Base-by-base conservation (phyloP, 2,113 vertebrate species). In the Rhea americana region DNA sequence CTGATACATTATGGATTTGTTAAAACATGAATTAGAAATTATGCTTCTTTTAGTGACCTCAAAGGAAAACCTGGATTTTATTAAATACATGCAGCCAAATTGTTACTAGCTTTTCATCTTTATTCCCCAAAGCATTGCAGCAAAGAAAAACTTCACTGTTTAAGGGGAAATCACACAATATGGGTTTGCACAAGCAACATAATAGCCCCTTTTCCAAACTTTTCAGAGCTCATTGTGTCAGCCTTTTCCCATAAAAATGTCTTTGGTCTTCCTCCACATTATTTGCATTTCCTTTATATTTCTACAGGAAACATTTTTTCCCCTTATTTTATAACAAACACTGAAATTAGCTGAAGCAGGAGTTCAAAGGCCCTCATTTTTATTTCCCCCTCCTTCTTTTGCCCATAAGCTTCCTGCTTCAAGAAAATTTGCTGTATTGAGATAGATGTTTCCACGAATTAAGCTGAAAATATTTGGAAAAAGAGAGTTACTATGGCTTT, bases 21-120 rank as follows among this genome's bases (percentile, higher is more conserved):
- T 95, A 92, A 94, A 94, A 88, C 87, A 94, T 95, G 95, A 95
- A 96, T 97, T 95, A 95, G 92, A 95, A 94, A 95, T 89, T 91
- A 75, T 77, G 76, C 67, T 95, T 94, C 91, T 95, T 92, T 87
- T 87, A 89, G 78, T 75, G 90, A 95, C 90, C 93, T 96, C 90
- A 92, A 92, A 94, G 78, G 82, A 93, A 93, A 96, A 86, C 58
- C 86, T 95, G 94, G 94, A 85, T 93, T 97, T 93, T 96, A 96
- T 97, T 96, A 95, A 96, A 95, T 85, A 89, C 93, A 72, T 39
- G 50, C 55, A 80, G 91, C 85, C 85, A 93, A 96, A 95, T 93
- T 92, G 82, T 89, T 91, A 83, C 61, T 95, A 81, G 67, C 80
- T 96, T 96, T 96, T 95, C 82, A 96, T 97, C 92, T 94, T 79